Evolutionary conservation across 2,113 vertebrate species (phyloP), one percentile per base, ranked within the genome.

Genomic region (Trichechus manatus): DNA sequence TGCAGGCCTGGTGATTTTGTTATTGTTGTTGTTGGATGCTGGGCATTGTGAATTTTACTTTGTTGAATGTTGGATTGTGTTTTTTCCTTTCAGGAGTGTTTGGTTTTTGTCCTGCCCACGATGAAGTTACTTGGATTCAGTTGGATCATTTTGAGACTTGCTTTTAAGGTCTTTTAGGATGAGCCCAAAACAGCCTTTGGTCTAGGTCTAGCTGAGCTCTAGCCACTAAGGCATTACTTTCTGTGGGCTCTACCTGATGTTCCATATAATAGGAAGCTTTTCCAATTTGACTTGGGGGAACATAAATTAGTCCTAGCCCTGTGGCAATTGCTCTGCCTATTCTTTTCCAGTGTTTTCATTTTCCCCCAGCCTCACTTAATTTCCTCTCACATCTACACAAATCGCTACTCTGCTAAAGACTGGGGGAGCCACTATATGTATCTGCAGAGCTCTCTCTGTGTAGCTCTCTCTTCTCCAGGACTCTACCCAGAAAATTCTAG

Each of bases 81-180:
- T 86, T 53, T 25, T 79, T 39, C 3, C 44, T 90, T 94, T 89
- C 22, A 59, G 5, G 20, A 66, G 5, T 79, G 68, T 64, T 91
- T 85, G 29, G 50, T 75, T 50, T 78, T 61, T 50, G 1, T 74
- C 2, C 3, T 87, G 78, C 2, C 5, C 27, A 85, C 20, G 50
- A 7, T 63, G 15, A 92, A 70, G 17, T 80, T 80, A 56, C 9
- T 75, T 63, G 42, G 1, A 9, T 42, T 95, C 22, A 25, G 11
- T 25, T 39, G 87, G 25, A 83, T 80, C 19, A 13, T 81, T 80
- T 36, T 53, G 77, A 89, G 23, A 84, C 36, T 39, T 90, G 9
- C 4, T 75, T 96, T 74, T 22, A 80, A 42, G 9, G 72, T 86
- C 72, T 82, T 88, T 87, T 83, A 90, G 42, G 42, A 6, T 47